Base-by-base conservation (phyloP, 2,888 invertebrate genomes). In the Syrphus vitripennis region DNA sequence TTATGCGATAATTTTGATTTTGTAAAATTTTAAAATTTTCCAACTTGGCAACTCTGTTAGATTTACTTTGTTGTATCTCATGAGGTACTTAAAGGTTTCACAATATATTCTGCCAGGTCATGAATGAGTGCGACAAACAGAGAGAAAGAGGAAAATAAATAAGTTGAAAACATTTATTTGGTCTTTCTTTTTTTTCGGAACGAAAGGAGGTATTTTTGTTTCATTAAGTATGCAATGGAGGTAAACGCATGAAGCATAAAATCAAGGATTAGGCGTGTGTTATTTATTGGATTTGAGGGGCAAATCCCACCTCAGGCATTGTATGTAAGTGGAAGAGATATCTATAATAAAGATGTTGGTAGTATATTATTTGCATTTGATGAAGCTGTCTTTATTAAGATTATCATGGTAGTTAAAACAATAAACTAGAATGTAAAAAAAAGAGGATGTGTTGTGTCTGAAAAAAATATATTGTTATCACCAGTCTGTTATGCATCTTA, bases 221-320 rank as follows among this genome's bases (percentile, higher is more conserved):
- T 78, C 83, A 83, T 83, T 78, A 48, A 55, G 74, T 83, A 83
- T 83, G 78, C 78, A 69, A 78, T 74, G 78, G 19, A 78, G 69
- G 78, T 83, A 61, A 61, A 61, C 59, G 59, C 37, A 67, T 69
- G 61, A 83, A 71, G 65, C 59, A 83, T 53, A 59, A 71, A 83
- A 77, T 77, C 82, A 82, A 77, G 50, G 71, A 67, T 42, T 42
- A 50, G 67, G 37, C 78, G 29, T 69, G 53, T 74, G 74, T 75
- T 80, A 69, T 71, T 83, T 78, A 78, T 74, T 74, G 59, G 37
- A 45, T 59, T 31, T 50, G 53, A 21, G 34, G n/a, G 71, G n/a
- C 24, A 53, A 24, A 45, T 42, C 12, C n/a, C 61, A 34, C 61
- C 59, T 61, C 6, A 40, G 59, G 59, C 59, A 24, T 61, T 24